Evolutionary conservation across 92 coral and sea anemone genomes (phyloP).

Genomic region (Epizoanthus scotinus): DNA sequence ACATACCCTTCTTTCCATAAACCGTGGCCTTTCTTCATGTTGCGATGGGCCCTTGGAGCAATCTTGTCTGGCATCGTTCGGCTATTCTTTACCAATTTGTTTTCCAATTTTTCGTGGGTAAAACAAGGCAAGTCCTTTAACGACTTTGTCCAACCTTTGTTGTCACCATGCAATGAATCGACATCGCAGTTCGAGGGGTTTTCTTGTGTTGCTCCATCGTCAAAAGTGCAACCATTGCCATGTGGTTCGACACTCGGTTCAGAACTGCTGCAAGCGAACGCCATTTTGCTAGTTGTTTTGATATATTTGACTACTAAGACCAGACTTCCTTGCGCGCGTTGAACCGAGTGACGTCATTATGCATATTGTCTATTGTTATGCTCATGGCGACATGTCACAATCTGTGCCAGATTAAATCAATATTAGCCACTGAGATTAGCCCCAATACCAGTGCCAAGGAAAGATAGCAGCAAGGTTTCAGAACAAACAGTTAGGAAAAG

Average conservation of each 20-base stretch:
- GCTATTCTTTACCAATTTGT: slow-evolving; percentile 51
- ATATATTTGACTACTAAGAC: no score
- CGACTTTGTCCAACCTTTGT: slow-evolving; percentile 38
- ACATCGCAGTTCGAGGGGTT: no score
- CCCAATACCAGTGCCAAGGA: slow-evolving; percentile 11
- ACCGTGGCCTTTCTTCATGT: slow-evolving; percentile 54
- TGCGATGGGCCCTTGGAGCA: slow-evolving; percentile 51
- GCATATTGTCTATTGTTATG: slow-evolving; percentile 29
- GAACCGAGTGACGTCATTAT: slow-evolving; percentile 10
- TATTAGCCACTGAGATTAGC: neutral
- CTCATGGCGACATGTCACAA: neutral
- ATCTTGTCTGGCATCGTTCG: slow-evolving; percentile 49
- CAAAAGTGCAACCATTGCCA: no score
- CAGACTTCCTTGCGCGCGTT: slow-evolving; percentile 14
- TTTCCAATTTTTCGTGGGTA: slow-evolving; percentile 42
- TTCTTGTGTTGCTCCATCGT: no score
- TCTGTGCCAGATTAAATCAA: neutral
- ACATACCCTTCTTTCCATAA: slow-evolving; percentile 53
- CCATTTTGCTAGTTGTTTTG: no score
- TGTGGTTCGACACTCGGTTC: no score
- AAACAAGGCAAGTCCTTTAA: slow-evolving; percentile 24
- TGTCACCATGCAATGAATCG: no score
- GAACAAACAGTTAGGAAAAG: neutral
- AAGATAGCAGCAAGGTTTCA: slow-evolving; percentile 1
- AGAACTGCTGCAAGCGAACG: no score